Evolutionary conservation across 2,113 vertebrate genomes (phyloP).

Genomic region (Erythrocercus mccallii): DNA sequence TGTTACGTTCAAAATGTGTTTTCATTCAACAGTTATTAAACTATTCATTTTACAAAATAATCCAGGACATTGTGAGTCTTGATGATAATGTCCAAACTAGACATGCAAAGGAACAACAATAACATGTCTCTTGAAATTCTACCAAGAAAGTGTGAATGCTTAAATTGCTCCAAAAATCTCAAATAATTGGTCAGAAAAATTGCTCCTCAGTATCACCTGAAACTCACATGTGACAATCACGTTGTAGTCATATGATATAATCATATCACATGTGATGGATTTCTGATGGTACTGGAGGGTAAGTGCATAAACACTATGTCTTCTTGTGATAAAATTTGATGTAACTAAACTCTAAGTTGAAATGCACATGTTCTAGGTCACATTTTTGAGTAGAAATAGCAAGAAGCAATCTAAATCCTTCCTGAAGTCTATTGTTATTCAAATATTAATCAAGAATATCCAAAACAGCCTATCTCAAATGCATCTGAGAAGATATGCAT

Average conservation of each 20-base stretch:
- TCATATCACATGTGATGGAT: no score
- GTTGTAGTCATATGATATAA: neutral
- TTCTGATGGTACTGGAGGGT: neutral
- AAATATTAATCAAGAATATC: neutral
- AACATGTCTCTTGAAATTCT: neutral
- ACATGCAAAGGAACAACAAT: neutral
- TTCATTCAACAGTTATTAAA: neutral
- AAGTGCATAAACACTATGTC: neutral
- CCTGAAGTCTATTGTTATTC: neutral
- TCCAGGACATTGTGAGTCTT: no score
- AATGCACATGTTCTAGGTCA: neutral
- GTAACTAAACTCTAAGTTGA: neutral
- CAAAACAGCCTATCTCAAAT: neutral
- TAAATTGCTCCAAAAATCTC: neutral
- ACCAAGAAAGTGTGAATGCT: neutral
- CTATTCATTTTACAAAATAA: neutral
- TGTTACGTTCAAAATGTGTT: neutral
- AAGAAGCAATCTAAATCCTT: neutral
- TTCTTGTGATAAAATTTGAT: neutral
- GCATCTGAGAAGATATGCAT: neutral
- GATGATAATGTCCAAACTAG: neutral
- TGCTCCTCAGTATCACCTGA: neutral
- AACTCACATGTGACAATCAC: neutral
- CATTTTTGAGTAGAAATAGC: neutral
- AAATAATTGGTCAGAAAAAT: neutral